Percentiles rank a stretch among this genome's conserved stretches.
These are phyloP conservation scores for Zygaena filipendulae DNA, from an alignment of 2,888 invertebrate genomes.

Conservation along the genomic window DNA sequence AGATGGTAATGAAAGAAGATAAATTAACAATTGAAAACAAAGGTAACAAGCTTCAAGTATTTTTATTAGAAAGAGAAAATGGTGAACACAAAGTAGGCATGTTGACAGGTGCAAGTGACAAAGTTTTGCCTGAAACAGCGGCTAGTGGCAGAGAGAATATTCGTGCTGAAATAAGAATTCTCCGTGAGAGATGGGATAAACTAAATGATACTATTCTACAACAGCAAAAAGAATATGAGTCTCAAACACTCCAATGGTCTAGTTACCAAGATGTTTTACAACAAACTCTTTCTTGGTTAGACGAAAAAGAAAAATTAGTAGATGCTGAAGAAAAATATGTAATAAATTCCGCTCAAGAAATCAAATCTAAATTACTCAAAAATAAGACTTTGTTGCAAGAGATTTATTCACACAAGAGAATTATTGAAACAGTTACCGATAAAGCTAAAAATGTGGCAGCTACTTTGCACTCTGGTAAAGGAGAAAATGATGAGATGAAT, in stretches of 20 bases:
- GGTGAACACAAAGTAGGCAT: slow-evolving; percentile 82
- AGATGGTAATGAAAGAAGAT: slow-evolving; percentile 73
- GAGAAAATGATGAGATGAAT: slow-evolving; percentile 72
- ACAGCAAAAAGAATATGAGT: slow-evolving; percentile 87
- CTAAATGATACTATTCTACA: slow-evolving; percentile 85
- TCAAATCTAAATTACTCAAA: slow-evolving; percentile 84
- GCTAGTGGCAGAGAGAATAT: slow-evolving; percentile 90
- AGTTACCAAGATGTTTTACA: slow-evolving; percentile 88
- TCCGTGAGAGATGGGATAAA: slow-evolving; percentile 89
- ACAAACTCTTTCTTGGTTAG: slow-evolving; percentile 87
- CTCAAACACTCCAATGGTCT: slow-evolving; percentile 83
- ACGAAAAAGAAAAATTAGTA: slow-evolving; percentile 82
- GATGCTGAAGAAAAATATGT: slow-evolving; percentile 76
- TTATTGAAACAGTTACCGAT: slow-evolving; percentile 90
- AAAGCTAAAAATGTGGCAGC: slow-evolving; percentile 81
- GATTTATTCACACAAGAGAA: slow-evolving; percentile 88
- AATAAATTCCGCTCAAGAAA: slow-evolving; percentile 85
- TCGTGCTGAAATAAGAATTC: slow-evolving; percentile 82
- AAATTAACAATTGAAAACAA: slow-evolving; percentile 74
- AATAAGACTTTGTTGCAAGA: slow-evolving; percentile 90
- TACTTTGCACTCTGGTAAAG: slow-evolving; percentile 64
- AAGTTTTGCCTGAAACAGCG: slow-evolving; percentile 92
- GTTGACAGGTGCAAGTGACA: slow-evolving; percentile 83
- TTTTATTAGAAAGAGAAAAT: slow-evolving; percentile 84
- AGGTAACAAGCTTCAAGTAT: slow-evolving; percentile 75